These are phyloP conservation scores for Anaspis maculata DNA, from an alignment of 2,888 invertebrate species.

Conservation along the genomic window DNA sequence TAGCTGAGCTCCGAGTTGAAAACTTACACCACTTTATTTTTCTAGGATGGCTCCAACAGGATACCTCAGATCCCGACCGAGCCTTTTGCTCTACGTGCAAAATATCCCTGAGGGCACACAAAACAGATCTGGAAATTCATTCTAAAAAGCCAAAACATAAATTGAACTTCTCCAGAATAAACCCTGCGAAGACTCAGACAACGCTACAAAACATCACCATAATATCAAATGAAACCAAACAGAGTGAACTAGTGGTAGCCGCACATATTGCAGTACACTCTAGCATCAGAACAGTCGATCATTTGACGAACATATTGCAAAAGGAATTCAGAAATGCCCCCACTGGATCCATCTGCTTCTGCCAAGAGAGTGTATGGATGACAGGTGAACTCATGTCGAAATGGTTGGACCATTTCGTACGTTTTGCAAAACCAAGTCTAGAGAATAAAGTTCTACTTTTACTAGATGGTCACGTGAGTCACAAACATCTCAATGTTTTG, in stretches of 20 bases:
- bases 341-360: too few species aligned
- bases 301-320: background rate
- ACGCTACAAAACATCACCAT: background rate
- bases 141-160: background rate
- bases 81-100: background rate
- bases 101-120: background rate
- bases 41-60: background rate
- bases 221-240: background rate
- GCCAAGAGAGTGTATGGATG: too few species aligned
- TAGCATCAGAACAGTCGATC: background rate
- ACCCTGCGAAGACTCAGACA: background rate
- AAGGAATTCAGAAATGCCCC: too few species aligned
- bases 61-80: background rate
- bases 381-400: too few species aligned
- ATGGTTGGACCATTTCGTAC: too few species aligned
- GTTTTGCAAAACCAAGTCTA: too few species aligned
- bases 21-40: too few species aligned
- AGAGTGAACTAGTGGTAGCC: background rate
- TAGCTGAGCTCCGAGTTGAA: too few species aligned
- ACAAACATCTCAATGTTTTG: constrained; percentile 14
- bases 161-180: background rate
- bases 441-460: constrained; percentile 25
- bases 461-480: constrained; percentile 27
- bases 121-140: background rate
- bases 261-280: background rate